Base-by-base conservation (phyloP, 2,113 vertebrate species). In the Dicaeum eximium region DNA sequence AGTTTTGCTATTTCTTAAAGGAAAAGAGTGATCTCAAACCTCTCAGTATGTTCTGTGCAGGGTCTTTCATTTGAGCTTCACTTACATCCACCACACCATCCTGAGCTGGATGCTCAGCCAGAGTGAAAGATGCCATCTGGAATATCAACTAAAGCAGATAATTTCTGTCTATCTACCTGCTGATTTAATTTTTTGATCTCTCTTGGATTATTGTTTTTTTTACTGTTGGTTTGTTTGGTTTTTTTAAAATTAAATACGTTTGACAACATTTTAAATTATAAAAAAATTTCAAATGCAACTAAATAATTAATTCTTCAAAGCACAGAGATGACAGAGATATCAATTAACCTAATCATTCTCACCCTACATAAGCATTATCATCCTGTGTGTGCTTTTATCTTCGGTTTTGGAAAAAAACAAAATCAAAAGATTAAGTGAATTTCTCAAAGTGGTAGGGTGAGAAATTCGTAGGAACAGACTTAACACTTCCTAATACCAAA, bases 291-390 rank as follows among this genome's bases (percentile, higher is more conserved):
- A 86, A 90, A 65, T 48, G 33, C 42, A 82, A 69, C 50, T 37
- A 82, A 65, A 30, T 67, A 90, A 93, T 71, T 91, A 79, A 90
- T 65, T 87, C 9, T 84, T 69, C 80, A 87, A 89, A 95, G 61
- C 61, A 75, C 37, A 45, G 79, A 71, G 21, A 60, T 40, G 69
- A 48, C 15, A 56, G 40, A 67, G 10, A 57, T 62, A 92, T 20
- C 66, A 65, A 51, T 30, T 16, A 92, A 79, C 54, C 31, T 67
- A 73, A 44, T 48, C 19, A 87, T 74, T 78, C 73, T 92, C 51
- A 64, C 31, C 14, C 51, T 80, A 35, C 14, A 6, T 13, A 82
- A 50, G 27, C 17, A 70, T 19, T 71, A 44, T 33, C 44, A 37
- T n/a, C n/a, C 37, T 47, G 6, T 44, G 17, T 28, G 8, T 0